phyloP scores from a whole-genome alignment of 1,140 invertebrate species.

The Leptinotarsa defecta region DNA sequence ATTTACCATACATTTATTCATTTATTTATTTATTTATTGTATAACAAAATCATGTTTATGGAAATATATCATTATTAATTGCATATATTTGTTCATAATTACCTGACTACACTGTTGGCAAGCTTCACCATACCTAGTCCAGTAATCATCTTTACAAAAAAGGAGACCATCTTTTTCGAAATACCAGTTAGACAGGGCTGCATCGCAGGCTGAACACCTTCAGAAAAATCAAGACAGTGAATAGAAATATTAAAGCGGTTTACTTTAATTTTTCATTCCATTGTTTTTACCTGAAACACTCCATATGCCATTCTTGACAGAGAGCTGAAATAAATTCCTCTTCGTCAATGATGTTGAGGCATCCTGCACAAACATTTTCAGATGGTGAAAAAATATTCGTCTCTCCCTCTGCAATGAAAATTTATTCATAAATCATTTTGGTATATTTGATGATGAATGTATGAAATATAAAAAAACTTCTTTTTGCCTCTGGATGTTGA shows the following conservation, averaged over 20 bases:
- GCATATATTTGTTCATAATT: slow-evolving; percentile 11
- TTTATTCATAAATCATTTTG: too few species aligned
- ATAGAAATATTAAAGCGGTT: background rate
- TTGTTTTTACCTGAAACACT: slow-evolving; percentile 75
- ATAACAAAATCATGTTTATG: too few species aligned
- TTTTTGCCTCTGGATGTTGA: too few species aligned
- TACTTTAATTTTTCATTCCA: background rate
- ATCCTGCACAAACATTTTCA: slow-evolving; percentile 67
- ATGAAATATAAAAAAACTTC: too few species aligned
- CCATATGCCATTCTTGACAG: slow-evolving; percentile 83
- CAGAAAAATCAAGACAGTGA: background rate
- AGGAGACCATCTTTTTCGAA: slow-evolving; percentile 89
- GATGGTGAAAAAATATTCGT: slow-evolving; percentile 23
- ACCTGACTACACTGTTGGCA: slow-evolving; percentile 87
- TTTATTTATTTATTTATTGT: too few species aligned
- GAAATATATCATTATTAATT: background rate
- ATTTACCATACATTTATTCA: too few species aligned
- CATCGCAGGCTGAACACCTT: slow-evolving; percentile 87
- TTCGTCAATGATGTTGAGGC: slow-evolving; percentile 73
- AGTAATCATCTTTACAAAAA: slow-evolving; percentile 90
- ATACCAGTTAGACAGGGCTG: slow-evolving; percentile 85
- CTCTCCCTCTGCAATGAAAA: slow-evolving; percentile 43
- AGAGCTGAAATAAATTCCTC: slow-evolving; percentile 80
- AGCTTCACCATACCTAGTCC: slow-evolving; percentile 82
- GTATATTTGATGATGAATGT: too few species aligned